phyloP scores from a whole-genome alignment of 2,113 vertebrate genomes.

The Cyphomyrus discorhynchus region DNA sequence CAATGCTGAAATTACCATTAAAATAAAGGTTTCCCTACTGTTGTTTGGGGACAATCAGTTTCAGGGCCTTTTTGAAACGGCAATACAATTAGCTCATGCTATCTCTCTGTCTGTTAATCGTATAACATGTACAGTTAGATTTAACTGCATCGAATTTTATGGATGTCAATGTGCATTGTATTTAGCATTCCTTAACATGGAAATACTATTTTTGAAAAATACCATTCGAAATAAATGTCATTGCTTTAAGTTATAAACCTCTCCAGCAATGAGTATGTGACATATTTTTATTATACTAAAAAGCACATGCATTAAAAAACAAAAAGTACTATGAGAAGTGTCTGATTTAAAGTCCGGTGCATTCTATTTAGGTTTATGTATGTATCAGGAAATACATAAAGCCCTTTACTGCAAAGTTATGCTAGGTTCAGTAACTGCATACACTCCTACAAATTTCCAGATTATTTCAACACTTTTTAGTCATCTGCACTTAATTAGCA shows the following conservation, averaged over 20 bases:
- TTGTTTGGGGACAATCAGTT: not conserved
- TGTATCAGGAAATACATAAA: not conserved
- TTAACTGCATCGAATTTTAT: not conserved
- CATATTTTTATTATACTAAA: not conserved
- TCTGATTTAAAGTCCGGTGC: not conserved
- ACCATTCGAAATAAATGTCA: not conserved
- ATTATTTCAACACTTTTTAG: not conserved
- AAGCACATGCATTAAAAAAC: not conserved
- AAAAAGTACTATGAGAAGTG: not conserved
- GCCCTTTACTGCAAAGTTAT: not conserved
- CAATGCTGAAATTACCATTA: not conserved
- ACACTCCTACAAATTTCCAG: not conserved
- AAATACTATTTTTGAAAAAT: not conserved
- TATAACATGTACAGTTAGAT: not conserved
- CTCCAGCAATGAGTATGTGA: not conserved
- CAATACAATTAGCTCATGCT: not conserved
- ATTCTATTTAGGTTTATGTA: not conserved
- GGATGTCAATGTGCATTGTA: not conserved
- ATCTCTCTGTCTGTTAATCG: not conserved
- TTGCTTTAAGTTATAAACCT: not conserved
- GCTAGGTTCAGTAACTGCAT: not conserved
- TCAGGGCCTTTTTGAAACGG: not conserved
- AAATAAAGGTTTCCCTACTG: not conserved
- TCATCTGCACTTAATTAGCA: slow-evolving; percentile 13
- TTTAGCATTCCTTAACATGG: not conserved